Conservation (phyloP, 2,888 invertebrate genomes). For the Rhagium mordax region DNA sequence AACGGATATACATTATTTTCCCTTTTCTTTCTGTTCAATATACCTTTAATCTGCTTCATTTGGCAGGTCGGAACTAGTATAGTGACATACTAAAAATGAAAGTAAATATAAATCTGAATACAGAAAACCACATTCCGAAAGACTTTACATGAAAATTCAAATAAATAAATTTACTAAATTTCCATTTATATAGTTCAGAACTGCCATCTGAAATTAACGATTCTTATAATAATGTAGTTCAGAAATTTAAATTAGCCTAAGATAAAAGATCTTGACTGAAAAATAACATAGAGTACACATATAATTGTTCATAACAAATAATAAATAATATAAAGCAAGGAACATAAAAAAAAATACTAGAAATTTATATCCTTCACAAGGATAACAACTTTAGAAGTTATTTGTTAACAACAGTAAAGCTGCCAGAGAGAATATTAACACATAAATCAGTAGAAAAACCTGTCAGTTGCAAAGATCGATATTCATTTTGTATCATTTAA, state of each 20-base stretch:
- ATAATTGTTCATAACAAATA: neutral
- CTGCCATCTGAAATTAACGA: neutral
- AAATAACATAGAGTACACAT: neutral
- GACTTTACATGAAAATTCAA: too few species aligned
- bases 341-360: conserved; percentile 49
- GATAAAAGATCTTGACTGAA: neutral
- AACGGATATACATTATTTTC: too few species aligned
- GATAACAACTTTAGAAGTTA: conserved; percentile 46
- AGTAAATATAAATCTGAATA: too few species aligned
- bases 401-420: conserved; percentile 38
- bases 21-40: neutral
- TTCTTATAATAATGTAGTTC: too few species aligned
- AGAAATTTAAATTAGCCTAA: neutral
- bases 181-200: neutral
- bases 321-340: conserved; percentile 38
- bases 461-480: neutral
- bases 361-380: conserved; percentile 59
- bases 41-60: neutral
- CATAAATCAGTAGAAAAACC: neutral
- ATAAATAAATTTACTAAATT: too few species aligned
- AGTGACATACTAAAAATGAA: neutral
- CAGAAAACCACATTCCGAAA: too few species aligned
- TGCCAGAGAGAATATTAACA: conserved; percentile 19
- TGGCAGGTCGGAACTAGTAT: neutral
- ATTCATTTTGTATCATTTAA: conserved; percentile 29